Percentiles rank a stretch among this genome's conserved stretches.
Conservation (phyloP, 1,140 invertebrate genomes). For the Colletes latitarsis region DNA sequence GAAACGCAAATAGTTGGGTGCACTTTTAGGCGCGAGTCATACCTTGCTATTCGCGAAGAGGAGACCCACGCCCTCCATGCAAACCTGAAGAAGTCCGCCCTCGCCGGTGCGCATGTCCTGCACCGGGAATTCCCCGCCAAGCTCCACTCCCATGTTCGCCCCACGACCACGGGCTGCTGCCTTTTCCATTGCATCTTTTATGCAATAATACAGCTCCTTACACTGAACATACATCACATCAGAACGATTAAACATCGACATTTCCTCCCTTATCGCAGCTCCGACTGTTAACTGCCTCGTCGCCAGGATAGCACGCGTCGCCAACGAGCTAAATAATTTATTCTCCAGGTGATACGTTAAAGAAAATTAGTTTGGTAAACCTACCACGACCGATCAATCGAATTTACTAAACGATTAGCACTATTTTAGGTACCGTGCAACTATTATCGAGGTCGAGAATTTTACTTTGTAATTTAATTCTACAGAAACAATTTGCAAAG, state of each 20-base stretch:
- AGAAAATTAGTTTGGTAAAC: no score
- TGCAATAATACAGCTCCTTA: conserved; percentile 98
- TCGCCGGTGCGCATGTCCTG: conserved; percentile 98
- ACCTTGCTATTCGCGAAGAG: conserved; percentile 99
- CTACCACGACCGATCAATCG: no score
- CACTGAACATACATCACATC: conserved; percentile 85
- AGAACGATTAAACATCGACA: no score
- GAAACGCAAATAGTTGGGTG: conserved; percentile 27
- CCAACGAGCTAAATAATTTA: no score
- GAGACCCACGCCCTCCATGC: conserved; percentile 99
- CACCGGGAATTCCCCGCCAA: conserved; percentile 99
- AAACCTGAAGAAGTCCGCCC: conserved; percentile 98
- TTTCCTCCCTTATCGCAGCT: no score
- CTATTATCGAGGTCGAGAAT: no score
- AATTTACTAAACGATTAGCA: no score
- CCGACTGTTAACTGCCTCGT: no score
- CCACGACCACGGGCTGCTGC: conserved; percentile 92
- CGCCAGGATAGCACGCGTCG: no score
- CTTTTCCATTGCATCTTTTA: conserved; percentile 99
- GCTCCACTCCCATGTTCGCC: conserved; percentile 87
- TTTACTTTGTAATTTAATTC: no score
- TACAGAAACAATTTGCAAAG: neutral
- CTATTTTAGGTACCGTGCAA: no score
- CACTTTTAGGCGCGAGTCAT: conserved; percentile 67
- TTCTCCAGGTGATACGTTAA: no score